phyloP scores from a whole-genome alignment of 2,888 invertebrate genomes.

The Chloromyia formosa region DNA sequence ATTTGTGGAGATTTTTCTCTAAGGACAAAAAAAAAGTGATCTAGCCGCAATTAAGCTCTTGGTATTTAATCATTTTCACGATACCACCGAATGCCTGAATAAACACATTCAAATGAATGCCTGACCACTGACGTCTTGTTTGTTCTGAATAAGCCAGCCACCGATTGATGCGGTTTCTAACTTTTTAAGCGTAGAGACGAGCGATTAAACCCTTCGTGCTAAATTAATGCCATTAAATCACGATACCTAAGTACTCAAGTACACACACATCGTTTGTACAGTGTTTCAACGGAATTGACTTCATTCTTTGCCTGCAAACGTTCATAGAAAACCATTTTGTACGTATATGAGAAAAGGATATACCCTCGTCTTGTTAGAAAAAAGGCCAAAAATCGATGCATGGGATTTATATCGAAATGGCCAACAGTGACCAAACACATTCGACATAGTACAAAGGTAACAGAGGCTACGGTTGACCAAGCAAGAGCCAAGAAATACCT shows the following conservation, averaged over 20 bases:
- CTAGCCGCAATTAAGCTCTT: conserved; percentile 17
- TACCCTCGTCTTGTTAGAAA: not conserved
- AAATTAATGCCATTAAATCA: conserved; percentile 49
- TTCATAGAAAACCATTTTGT: too few relatives aligned
- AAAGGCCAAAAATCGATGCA: conserved; percentile 44
- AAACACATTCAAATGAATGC: conserved; percentile 7
- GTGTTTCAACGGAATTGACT: too few relatives aligned
- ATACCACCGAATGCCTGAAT: not conserved
- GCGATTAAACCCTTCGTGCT: conserved; percentile 47
- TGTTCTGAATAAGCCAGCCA: not conserved
- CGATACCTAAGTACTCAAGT: conserved; percentile 34
- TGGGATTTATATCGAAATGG: conserved; percentile 45
- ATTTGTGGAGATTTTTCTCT: too few relatives aligned
- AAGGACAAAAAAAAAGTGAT: too few relatives aligned
- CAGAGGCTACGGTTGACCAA: not conserved
- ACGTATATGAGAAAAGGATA: conserved; percentile 13
- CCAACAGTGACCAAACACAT: conserved; percentile 20
- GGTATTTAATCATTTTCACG: not conserved
- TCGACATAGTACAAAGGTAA: not conserved
- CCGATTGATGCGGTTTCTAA: conserved; percentile 44
- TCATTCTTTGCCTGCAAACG: not conserved
- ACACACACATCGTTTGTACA: not conserved
- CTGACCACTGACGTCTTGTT: not conserved
- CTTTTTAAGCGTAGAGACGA: conserved; percentile 37
- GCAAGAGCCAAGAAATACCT: conserved; percentile 16